These are phyloP conservation scores for Rhagophthalmus giganteus DNA, from an alignment of 2,888 invertebrate species.

Conservation along the genomic window DNA sequence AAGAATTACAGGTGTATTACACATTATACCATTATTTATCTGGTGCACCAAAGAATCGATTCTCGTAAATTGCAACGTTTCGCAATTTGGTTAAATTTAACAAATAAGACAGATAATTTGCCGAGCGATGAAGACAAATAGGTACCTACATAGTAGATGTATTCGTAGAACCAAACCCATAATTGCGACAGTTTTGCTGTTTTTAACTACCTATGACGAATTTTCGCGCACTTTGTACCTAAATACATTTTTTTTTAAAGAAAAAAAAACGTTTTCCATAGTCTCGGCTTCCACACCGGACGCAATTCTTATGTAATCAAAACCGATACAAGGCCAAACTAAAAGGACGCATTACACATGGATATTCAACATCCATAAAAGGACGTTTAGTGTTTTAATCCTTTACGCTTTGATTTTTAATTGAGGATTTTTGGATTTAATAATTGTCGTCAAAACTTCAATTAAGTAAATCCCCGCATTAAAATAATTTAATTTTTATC, in stretches of 20 bases:
- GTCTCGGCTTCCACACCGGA: constrained; percentile 11
- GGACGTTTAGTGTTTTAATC: constrained; percentile 12
- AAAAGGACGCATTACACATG: constrained; percentile 25
- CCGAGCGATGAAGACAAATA: too few species aligned
- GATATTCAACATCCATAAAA: constrained; percentile 21
- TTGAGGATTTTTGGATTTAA: constrained; percentile 17
- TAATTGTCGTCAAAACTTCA: too few species aligned
- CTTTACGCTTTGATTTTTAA: constrained; percentile 5
- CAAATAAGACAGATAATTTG: too few species aligned
- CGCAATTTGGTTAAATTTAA: too few species aligned
- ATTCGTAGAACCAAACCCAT: constrained; percentile 26
- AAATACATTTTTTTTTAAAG: constrained; percentile 5
- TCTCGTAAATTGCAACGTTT: too few species aligned
- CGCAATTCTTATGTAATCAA: constrained; percentile 17
- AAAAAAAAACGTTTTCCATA: not conserved
- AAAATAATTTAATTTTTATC: too few species aligned
- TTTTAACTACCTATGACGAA: too few species aligned
- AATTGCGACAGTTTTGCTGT: constrained; percentile 26
- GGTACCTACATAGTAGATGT: too few species aligned
- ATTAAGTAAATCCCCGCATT: too few species aligned
- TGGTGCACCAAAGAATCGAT: too few species aligned
- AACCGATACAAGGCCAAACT: constrained; percentile 23
- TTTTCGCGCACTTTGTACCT: too few species aligned
- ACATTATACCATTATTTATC: too few species aligned
- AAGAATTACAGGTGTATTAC: constrained; percentile 28